These are phyloP conservation scores for Erpetoichthys calabaricus DNA, from an alignment of 2,797 vertebrate genomes.

Conservation along the genomic window DNA sequence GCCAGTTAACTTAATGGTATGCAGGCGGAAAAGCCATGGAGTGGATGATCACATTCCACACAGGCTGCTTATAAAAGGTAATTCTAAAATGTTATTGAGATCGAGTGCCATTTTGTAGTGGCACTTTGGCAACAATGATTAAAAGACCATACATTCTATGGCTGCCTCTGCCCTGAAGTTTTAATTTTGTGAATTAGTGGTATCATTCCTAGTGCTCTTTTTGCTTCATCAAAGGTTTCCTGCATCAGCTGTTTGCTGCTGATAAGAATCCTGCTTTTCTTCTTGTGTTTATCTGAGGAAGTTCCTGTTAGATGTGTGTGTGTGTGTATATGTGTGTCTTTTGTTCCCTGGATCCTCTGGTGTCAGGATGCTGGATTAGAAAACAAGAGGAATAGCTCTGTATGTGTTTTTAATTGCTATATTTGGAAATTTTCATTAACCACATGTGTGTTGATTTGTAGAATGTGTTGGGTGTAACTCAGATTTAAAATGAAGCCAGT, in stretches of 20 bases:
- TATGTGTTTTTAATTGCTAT: background rate
- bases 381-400: slow-evolving; percentile 9
- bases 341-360: slow-evolving; percentile 32
- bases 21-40: too few species aligned
- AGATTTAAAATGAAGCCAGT: too few species aligned
- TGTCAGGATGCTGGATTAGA: slow-evolving; percentile 21
- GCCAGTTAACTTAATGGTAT: too few species aligned
- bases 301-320: slow-evolving; percentile 62
- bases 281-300: slow-evolving; percentile 61
- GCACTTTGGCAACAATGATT: too few species aligned
- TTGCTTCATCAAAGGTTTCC: slow-evolving; percentile 42
- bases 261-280: slow-evolving; percentile 51
- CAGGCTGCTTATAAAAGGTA: too few species aligned
- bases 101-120: too few species aligned
- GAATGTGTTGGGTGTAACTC: too few species aligned
- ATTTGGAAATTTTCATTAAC: background rate
- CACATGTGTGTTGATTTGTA: background rate
- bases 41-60: too few species aligned
- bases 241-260: slow-evolving; percentile 50
- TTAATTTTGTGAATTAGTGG: slow-evolving; percentile 31
- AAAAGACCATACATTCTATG: too few species aligned
- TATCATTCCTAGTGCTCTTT: slow-evolving; percentile 32
- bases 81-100: too few species aligned
- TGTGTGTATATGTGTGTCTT: slow-evolving; percentile 25
- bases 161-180: slow-evolving; percentile 21